These are phyloP conservation scores for Cherax destructor DNA, from an alignment of 1,140 invertebrate species.

Conservation along the genomic window DNA sequence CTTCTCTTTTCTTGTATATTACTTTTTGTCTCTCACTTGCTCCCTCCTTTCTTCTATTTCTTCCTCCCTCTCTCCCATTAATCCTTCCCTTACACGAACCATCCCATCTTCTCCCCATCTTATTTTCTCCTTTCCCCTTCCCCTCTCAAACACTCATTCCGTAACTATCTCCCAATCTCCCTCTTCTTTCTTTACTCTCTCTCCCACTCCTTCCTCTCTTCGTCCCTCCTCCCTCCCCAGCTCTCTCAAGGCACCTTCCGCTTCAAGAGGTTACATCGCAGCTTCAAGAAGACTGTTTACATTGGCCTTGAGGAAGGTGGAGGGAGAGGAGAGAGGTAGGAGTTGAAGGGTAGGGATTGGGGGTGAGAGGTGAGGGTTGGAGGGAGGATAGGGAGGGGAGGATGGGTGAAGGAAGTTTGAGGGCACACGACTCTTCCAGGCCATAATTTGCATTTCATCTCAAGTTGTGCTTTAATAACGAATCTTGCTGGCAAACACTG, in stretches of 20 bases:
- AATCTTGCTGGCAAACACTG: conserved; percentile 34
- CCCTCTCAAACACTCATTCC: too few relatives aligned
- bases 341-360: too few relatives aligned
- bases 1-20: too few relatives aligned
- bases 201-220: neutral
- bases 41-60: too few relatives aligned
- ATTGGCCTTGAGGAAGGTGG: neutral
- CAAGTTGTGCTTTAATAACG: conserved; percentile 50
- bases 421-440: neutral
- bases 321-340: neutral
- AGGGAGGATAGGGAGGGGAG: neutral
- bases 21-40: too few relatives aligned
- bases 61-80: too few relatives aligned
- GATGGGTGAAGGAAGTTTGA: neutral
- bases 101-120: too few relatives aligned
- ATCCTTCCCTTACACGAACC: too few relatives aligned
- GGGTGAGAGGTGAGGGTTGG: too few relatives aligned
- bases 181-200: neutral
- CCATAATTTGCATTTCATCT: conserved; percentile 42
- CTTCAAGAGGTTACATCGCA: conserved; percentile 7
- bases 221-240: neutral
- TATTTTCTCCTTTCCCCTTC: too few relatives aligned
- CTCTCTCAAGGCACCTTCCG: conserved; percentile 5
- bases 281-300: conserved; percentile 20
- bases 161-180: neutral